Evolutionary conservation across 2,113 vertebrate species (phyloP), one percentile per base, ranked within the genome.

Genomic region (Stomatorhinus ivindoensis): DNA sequence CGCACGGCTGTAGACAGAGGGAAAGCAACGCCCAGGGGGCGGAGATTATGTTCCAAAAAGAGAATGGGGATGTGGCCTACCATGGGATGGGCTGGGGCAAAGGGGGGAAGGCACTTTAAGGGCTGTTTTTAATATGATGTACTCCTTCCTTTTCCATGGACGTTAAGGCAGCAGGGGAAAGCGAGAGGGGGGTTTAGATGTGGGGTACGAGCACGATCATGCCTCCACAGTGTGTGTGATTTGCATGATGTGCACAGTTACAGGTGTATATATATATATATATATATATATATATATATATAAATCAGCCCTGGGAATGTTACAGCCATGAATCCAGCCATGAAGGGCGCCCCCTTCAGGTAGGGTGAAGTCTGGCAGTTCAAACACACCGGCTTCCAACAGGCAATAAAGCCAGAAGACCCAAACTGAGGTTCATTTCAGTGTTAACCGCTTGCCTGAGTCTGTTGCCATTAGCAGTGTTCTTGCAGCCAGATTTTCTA

Each of bases 71-170:
- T 17, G 44, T 1, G 2, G 4, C 4, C 13, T 10, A 13, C 21
- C 73, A 9, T 3, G 53, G 80, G 47, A 21, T 31, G 39, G 44
- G 27, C 48, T 8, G 9, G 24, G 15, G 11, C 24, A 50, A 31
- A 31, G 86, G 86, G 44, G 86, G 86, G 86, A 87, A 80, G 65
- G 51, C 42, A 35, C 42, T 58, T 39, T 55, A 88, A 90, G 89
- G 89, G 86, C 86, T 90, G 86, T 87, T 46, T 87, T 86, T 58
- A 69, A 87, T 24, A 58, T n/a, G 47, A 80, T 17, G 73, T 82
- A 55, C 58, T 88, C 89, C 86, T 90, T 88, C 89, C 89, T 76
- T 90, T 90, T 76, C 50, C 39, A 87, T 42, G 35, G 24, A 86
- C 3, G 6, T 31, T 21, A 13, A 27, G 58, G 35, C 58, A 46